These are phyloP conservation scores for Onychomys torridus DNA, from an alignment of 2,797 vertebrate species.

Conservation along the genomic window DNA sequence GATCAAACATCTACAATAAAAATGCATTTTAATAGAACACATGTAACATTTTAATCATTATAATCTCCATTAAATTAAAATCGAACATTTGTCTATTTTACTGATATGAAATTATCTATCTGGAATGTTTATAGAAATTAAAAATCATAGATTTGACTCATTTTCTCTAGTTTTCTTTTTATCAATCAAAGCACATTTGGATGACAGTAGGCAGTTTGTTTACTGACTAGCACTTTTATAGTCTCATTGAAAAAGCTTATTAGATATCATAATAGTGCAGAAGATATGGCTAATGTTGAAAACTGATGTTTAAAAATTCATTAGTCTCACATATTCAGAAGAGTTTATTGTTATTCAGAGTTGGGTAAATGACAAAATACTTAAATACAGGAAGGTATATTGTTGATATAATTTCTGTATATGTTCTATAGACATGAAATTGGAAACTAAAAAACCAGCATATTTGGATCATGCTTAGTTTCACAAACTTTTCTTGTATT, in stretches of 20 bases:
- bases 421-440: neutral
- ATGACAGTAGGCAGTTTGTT: neutral
- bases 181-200: neutral
- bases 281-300: neutral
- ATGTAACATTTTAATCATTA: neutral
- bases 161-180: no score
- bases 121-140: neutral
- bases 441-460: neutral
- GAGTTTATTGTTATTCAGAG: neutral
- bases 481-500: no score
- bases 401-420: neutral
- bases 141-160: neutral
- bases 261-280: neutral
- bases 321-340: neutral
- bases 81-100: neutral
- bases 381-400: neutral
- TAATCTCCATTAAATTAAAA: neutral
- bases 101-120: neutral
- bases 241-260: neutral
- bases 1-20: no score
- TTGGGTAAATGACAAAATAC: neutral
- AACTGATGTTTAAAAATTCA: neutral
- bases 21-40: no score
- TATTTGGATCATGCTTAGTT: neutral
- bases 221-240: neutral